Percentiles rank a stretch among this genome's conserved stretches.
These are phyloP conservation scores for Hycleus cichorii DNA, from an alignment of 1,140 invertebrate species.

Conservation along the genomic window DNA sequence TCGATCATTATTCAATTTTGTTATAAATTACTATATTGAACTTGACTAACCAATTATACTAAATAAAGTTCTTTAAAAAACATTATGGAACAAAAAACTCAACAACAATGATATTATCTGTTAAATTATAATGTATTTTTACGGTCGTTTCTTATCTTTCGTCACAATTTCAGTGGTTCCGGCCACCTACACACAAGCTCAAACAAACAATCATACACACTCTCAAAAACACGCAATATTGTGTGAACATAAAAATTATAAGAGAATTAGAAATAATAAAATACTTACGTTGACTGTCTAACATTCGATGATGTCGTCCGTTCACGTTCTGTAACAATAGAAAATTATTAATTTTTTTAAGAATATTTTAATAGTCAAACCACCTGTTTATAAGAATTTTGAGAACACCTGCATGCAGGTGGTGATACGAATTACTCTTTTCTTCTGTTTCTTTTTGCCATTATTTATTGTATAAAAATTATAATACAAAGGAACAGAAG, in stretches of 20 bases:
- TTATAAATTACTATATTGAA: no score
- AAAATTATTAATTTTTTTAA: conserved; percentile 10
- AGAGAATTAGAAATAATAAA: no score
- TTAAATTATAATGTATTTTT: conserved; percentile 3
- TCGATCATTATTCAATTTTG: no score
- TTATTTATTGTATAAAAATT: no score
- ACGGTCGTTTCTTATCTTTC: conserved; percentile 12
- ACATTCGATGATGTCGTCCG: neutral
- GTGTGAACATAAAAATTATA: no score
- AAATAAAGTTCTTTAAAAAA: no score
- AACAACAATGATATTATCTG: conserved; percentile 3
- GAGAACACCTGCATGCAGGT: conserved; percentile 31
- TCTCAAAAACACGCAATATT: no score
- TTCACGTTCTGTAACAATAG: conserved; percentile 34
- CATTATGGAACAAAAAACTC: no score
- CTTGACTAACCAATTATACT: no score
- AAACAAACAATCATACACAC: no score
- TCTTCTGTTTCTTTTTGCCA: no score
- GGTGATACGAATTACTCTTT: neutral
- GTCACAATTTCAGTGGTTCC: conserved; percentile 8
- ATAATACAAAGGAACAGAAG: neutral
- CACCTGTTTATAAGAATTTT: conserved; percentile 23
- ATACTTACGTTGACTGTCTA: conserved; percentile 33
- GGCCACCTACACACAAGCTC: conserved; percentile 4
- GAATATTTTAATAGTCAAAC: conserved; percentile 1